phyloP scores from a whole-genome alignment of 2,113 vertebrate genomes.

The Glaucidium brasilianum region DNA sequence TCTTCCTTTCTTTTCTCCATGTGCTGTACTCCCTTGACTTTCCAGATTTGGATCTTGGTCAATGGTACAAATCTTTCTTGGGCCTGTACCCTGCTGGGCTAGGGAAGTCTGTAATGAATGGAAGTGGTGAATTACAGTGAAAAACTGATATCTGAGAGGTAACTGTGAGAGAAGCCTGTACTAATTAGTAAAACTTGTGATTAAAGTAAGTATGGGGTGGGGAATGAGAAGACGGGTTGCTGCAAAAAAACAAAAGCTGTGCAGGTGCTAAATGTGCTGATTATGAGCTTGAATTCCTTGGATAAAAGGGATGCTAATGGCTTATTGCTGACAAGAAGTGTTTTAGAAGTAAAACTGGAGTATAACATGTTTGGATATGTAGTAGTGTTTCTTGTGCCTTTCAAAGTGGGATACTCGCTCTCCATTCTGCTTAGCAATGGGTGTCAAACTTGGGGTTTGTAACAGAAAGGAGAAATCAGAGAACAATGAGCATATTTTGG shows the following conservation, averaged over 20 bases:
- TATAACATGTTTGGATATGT: neutral
- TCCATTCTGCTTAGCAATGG: neutral
- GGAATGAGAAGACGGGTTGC: neutral
- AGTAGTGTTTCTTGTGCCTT: neutral
- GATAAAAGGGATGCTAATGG: neutral
- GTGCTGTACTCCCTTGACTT: neutral
- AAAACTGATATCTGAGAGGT: neutral
- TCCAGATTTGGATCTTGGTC: neutral
- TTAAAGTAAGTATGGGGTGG: neutral
- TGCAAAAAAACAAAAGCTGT: slow-evolving; percentile 34
- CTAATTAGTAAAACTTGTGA: slow-evolving; percentile 2
- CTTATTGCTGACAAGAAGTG: neutral
- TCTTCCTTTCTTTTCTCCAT: neutral
- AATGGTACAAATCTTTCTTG: neutral
- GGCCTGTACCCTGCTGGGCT: neutral
- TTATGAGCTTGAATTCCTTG: neutral
- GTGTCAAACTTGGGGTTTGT: neutral
- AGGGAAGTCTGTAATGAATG: neutral
- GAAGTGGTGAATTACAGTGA: neutral
- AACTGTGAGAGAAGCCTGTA: neutral
- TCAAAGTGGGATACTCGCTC: neutral
- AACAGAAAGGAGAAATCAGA: neutral
- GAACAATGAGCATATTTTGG: neutral
- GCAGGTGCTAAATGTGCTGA: neutral
- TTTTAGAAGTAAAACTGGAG: neutral